Conservation (phyloP, 2,797 vertebrate genomes). For the Coranthus polyacanthus region DNA sequence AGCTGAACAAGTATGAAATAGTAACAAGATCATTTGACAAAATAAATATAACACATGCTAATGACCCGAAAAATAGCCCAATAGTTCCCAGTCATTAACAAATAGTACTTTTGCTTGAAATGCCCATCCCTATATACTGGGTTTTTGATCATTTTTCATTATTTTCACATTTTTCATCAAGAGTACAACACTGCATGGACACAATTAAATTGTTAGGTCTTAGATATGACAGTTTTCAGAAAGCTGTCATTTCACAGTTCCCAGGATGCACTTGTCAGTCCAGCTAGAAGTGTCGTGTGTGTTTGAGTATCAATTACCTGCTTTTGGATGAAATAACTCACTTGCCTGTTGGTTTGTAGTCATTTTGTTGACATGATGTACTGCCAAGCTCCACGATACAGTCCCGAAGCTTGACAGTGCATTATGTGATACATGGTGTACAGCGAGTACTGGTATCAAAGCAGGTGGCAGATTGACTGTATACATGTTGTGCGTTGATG, state of each 20-base stretch:
- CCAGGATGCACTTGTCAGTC: conserved; percentile 7
- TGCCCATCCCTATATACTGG: not conserved
- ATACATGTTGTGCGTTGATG: conserved; percentile 28
- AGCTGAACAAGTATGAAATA: too few relatives aligned
- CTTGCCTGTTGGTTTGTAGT: too few relatives aligned
- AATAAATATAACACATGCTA: too few relatives aligned
- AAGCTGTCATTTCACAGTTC: conserved; percentile 5
- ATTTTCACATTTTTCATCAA: not conserved
- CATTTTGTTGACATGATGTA: too few relatives aligned
- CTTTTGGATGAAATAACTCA: not conserved
- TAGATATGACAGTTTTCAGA: conserved; percentile 4
- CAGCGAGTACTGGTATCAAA: conserved; percentile 27
- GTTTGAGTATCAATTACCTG: not conserved
- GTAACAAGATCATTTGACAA: too few relatives aligned
- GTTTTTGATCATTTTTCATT: not conserved
- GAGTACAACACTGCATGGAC: not conserved
- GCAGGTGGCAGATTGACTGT: conserved; percentile 45
- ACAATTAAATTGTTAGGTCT: not conserved
- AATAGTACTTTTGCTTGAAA: not conserved
- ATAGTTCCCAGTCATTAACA: too few relatives aligned
- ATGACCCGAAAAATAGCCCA: too few relatives aligned
- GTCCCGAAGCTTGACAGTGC: not conserved
- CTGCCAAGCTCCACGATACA: not conserved
- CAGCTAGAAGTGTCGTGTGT: not conserved
- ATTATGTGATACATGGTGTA: not conserved